Conservation (phyloP, 2,888 invertebrate species). For the Lasioglossum lativentre region DNA sequence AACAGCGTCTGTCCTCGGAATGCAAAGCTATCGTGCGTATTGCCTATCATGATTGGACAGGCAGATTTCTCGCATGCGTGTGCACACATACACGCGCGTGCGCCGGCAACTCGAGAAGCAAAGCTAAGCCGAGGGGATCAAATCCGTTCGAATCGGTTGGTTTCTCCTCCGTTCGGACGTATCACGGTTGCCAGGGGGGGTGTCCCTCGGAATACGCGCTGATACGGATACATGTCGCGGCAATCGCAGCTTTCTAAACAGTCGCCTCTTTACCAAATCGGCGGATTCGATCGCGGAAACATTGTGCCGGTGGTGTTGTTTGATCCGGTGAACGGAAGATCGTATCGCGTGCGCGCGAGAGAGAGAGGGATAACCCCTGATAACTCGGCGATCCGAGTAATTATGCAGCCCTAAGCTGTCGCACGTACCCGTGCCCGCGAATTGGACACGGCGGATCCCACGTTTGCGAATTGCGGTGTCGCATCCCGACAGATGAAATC, state of each 20-base stretch:
- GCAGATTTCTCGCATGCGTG: constrained; percentile 61
- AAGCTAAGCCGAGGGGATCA: constrained; percentile 9
- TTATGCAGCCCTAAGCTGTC: constrained; percentile 41
- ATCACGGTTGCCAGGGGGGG: not conserved
- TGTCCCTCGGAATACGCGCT: not conserved
- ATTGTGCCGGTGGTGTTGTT: not conserved
- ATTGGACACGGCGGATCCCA: constrained; percentile 18
- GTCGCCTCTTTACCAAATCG: not conserved
- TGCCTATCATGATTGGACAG: constrained; percentile 64
- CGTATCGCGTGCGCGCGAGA: constrained; percentile 18
- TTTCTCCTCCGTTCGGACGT: not conserved
- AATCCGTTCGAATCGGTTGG: constrained; percentile 25
- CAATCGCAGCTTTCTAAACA: not conserved
- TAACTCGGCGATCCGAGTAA: constrained; percentile 47
- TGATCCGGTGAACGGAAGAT: not conserved
- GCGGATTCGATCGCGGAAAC: not conserved
- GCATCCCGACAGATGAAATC: constrained; percentile 4
- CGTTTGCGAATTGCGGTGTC: not conserved
- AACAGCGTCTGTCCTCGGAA: constrained; percentile 27
- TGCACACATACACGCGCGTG: constrained; percentile 34
- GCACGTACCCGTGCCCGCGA: constrained; percentile 5
- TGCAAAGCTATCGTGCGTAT: constrained; percentile 54
- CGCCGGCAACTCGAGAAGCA: not conserved
- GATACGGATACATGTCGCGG: not conserved
- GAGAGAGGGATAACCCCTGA: not conserved